phyloP scores from a whole-genome alignment of 2,113 vertebrate genomes.

The Myocastor coypus region DNA sequence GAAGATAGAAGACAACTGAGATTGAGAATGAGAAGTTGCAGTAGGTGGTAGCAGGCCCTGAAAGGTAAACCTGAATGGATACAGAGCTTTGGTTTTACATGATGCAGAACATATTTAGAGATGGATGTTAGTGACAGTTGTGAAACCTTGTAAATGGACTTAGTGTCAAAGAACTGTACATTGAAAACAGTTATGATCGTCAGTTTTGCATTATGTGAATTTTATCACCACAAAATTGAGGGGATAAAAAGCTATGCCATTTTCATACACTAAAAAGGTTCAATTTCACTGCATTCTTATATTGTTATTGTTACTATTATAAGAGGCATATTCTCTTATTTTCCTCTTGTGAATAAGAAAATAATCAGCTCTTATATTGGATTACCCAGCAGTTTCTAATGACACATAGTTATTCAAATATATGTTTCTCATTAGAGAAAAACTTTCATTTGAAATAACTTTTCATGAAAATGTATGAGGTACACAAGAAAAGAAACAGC shows the following conservation, averaged over 20 bases:
- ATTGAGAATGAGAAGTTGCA: not conserved
- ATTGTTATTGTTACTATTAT: not conserved
- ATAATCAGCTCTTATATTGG: not conserved
- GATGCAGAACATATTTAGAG: not conserved
- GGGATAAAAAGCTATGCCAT: not conserved
- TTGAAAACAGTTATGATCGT: not conserved
- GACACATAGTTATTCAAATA: not conserved
- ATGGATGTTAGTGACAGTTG: not conserved
- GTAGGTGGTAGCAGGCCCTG: no score
- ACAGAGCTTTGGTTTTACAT: not conserved
- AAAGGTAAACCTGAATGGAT: not conserved
- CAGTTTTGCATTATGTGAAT: not conserved
- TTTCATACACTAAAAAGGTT: not conserved
- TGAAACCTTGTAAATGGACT: not conserved
- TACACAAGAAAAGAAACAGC: not conserved
- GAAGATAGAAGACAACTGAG: not conserved
- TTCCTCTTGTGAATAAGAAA: not conserved
- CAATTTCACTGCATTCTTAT: not conserved
- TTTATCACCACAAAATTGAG: not conserved
- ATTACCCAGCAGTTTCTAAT: not conserved
- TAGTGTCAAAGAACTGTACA: not conserved
- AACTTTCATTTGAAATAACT: not conserved
- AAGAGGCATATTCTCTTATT: not conserved
- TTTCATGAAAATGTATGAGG: slow-evolving; percentile 28
- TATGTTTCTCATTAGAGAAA: slow-evolving; percentile 16